Evolutionary conservation across 1,140 invertebrate genomes (phyloP), one percentile per base, ranked within the genome.

Genomic region (Lethrus apterus): DNA sequence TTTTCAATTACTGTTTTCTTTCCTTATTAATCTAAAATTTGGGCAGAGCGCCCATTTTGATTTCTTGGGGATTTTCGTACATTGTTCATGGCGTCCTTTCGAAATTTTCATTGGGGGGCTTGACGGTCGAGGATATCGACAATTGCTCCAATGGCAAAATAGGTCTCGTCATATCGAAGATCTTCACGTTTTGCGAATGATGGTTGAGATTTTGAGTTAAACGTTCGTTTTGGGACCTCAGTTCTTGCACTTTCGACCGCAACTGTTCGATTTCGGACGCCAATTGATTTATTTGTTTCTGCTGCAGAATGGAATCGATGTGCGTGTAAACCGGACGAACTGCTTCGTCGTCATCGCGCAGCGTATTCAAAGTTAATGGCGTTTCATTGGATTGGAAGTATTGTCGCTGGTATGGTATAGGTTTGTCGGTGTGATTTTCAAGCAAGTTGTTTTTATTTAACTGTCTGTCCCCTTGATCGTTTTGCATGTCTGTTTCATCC

Each of bases 241-340:
- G 44, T 48, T 58, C 52, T 33, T 64, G 54, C 9, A 65, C 51
- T 46, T 55, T 50, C 4, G 50, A 52, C 15, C 59, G 57, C 13
- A 65, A 50, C 43, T 63, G 49, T 49, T 64, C 54, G 18, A 65
- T 59, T 51, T 65, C 57, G 9, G 57, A 59, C 10, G 61, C 60
- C 10, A 65, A 40, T 43, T 63, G 56, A 18, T 49, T 60, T 23
- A 65, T 52, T 43, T 63, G 56, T 33, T 57, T 40, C 20, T 60
- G 55, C 35, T 64, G 60, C 11, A 51, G 35, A 5, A 58, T 48
- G 8, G 45, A 43, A 31, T 48, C 49, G 14, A 38, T 26, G 24
- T 47, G 46, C n/a, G 44, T 44, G 24, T 36, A 35, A 17, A 44
- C 21, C n/a, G 41, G 31, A 15, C 44, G 26, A 40, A 41, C 46